Evolutionary conservation across 2,797 vertebrate species (phyloP), one percentile per base, ranked within the genome.

Genomic region (Aulostomus chinensis): DNA sequence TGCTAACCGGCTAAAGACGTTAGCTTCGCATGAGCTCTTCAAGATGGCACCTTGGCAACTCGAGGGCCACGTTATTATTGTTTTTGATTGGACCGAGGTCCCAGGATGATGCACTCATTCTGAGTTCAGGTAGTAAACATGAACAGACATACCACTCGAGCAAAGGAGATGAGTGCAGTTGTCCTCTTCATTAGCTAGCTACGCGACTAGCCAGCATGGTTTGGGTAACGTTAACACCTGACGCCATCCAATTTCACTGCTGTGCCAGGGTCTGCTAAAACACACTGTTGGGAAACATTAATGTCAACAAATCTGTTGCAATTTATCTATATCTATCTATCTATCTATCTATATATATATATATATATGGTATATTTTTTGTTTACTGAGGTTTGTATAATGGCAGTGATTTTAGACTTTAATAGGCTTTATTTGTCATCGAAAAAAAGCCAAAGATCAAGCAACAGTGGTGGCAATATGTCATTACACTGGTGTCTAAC

Each of bases 1-100:
- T 51, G 81, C 80, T 86, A 84, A 38, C 54, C 38, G 29, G 81
- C 79, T 78, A 80, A 69, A 29, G 64, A 25, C 51, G 54, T 47
- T 36, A 59, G 70, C 67, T n/a, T 7, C 26, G 3, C 22, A n/a
- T 4, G 1, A 28, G 26, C 29, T 29, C 4, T 30, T 38, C 15
- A 46, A 75, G n/a, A 31, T 63, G 54, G 45, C 61, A n/a, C 34
- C 5, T 3, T 4, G 16, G 36, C 5, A 4, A 40, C 40, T 5
- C 11, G 6, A n/a, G n/a, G 22, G 3, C 1, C 14, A 7, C 9
- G 14, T 8, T 28, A 2, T 17, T 18, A 7, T 22, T 11, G 16
- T 17, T 18, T 7, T 22, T 11, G 16, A 9, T 10, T 9, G 20
- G 25, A 25, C 12, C 5, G 1, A 1, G 18, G 4, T 1, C 1